Conservation (phyloP, 2,113 vertebrate species). For the Etheostoma spectabile region DNA sequence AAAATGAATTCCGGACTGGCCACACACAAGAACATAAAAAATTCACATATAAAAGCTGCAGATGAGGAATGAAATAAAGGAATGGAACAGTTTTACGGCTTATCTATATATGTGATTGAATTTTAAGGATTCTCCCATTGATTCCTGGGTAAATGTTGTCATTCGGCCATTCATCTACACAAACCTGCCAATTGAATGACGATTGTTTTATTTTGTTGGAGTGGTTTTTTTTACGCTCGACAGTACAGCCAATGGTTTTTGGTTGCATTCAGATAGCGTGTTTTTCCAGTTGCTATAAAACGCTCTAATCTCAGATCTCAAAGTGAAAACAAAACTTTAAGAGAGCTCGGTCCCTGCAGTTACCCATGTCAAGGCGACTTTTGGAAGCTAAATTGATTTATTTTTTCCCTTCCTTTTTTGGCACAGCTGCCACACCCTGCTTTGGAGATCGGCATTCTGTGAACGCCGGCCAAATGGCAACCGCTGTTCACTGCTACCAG, state of each 20-base stretch:
- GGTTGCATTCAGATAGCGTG: neutral
- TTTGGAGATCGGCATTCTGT: constrained; percentile 69
- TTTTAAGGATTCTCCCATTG: constrained; percentile 48
- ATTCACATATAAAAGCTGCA: constrained; percentile 24
- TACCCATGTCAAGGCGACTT: constrained; percentile 17
- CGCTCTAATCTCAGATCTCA: constrained; percentile 30
- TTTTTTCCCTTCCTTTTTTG: constrained; percentile 27
- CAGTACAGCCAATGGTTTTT: constrained; percentile 3
- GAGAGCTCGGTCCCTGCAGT: constrained; percentile 10
- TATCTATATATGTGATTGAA: constrained; percentile 54
- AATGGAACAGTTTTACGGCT: constrained; percentile 39
- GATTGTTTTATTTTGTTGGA: constrained; percentile 10
- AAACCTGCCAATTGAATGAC: constrained; percentile 21
- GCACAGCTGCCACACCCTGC: constrained; percentile 54
- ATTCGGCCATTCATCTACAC: constrained; percentile 29
- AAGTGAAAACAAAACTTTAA: neutral
- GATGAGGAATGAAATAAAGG: constrained; percentile 36
- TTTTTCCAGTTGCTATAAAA: constrained; percentile 17
- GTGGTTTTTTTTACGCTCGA: neutral
- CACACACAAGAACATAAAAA: constrained; percentile 45
- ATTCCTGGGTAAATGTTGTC: constrained; percentile 32
- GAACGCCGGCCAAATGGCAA: constrained; percentile 77
- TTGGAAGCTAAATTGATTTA: constrained; percentile 17
- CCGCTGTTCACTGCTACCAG: constrained; percentile 71
- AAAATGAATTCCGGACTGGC: constrained; percentile 26